Conservation (phyloP, 2,888 invertebrate species). For the Nemotelus nigrinus region DNA sequence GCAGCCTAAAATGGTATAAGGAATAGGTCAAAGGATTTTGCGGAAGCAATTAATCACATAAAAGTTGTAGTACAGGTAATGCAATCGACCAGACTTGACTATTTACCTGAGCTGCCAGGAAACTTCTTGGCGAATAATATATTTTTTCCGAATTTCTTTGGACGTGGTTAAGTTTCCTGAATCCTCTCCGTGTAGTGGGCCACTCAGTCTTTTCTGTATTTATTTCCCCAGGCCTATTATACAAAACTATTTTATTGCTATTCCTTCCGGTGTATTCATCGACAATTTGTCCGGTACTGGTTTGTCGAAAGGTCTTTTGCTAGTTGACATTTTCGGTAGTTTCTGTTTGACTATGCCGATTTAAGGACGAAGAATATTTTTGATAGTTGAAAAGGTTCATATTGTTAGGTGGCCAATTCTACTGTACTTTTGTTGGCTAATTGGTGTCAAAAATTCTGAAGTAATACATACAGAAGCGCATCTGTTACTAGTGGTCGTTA, state of each 20-base stretch:
- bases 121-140: constrained; percentile 26
- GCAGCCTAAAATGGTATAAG: neutral
- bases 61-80: constrained; percentile 20
- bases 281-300: constrained; percentile 15
- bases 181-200: neutral
- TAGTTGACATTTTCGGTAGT: neutral
- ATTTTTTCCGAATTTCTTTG: constrained; percentile 14
- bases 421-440: too few species aligned
- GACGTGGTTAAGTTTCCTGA: constrained; percentile 2
- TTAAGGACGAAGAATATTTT: constrained; percentile 2
- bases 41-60: constrained; percentile 44
- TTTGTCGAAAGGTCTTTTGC: constrained; percentile 33
- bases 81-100: neutral
- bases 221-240: neutral
- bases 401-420: too few species aligned
- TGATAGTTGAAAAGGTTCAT: neutral
- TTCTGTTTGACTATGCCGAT: constrained; percentile 22
- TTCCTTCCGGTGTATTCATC: constrained; percentile 42
- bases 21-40: constrained; percentile 31
- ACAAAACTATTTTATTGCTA: constrained; percentile 28
- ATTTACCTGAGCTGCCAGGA: neutral
- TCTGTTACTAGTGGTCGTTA: too few species aligned
- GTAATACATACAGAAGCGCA: too few species aligned
- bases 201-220: neutral
- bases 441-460: too few species aligned